Evolutionary conservation across 2,888 invertebrate genomes (phyloP), one percentile per base, ranked within the genome.

Genomic region (Phorcus lineatus): DNA sequence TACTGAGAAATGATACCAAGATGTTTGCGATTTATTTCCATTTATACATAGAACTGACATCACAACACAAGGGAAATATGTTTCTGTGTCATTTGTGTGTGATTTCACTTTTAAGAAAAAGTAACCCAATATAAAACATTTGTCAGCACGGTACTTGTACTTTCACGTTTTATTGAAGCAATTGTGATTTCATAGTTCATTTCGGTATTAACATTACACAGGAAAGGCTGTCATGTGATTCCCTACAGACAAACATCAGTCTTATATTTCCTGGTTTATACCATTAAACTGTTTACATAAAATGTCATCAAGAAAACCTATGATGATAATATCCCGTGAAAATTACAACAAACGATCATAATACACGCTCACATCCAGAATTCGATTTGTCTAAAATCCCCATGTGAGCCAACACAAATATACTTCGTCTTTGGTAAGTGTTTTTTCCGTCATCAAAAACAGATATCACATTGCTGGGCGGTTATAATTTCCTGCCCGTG

Each of bases 401-500:
- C 70, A 19, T 9, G 70, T 11, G 70, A n/a, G 19, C 70, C 11
- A 40, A 70, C 19, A 19, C 70, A 70, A 70, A 70, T 36, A 70
- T 36, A 70, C 36, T 40, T 36, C 70, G 28, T 70, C 70, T 36
- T 70, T 36, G 36, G 36, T 70, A 70, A 70, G 70, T 70, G 70
- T 70, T 70, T 70, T 70, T 70, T 70, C 70, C 36, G 70, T 19
- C 19, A 40, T 40, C 70, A 70, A n/a, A 70, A 31, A 19, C 36
- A 16, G 31, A 31, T 70, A 70, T 70, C 70, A 70, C 70, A 70
- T 17, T 16, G 36, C 19, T 11, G 16, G 31, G 70, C 36, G 19
- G 70, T 70, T 17, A 70, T 70, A 70, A 70, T 70, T 70, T 70
- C 70, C 70, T 67, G 70, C 70, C n/a, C 40, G 31, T 36, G 7